Base-by-base conservation (phyloP, 2,113 vertebrate genomes). In the Eulemur macaco region DNA sequence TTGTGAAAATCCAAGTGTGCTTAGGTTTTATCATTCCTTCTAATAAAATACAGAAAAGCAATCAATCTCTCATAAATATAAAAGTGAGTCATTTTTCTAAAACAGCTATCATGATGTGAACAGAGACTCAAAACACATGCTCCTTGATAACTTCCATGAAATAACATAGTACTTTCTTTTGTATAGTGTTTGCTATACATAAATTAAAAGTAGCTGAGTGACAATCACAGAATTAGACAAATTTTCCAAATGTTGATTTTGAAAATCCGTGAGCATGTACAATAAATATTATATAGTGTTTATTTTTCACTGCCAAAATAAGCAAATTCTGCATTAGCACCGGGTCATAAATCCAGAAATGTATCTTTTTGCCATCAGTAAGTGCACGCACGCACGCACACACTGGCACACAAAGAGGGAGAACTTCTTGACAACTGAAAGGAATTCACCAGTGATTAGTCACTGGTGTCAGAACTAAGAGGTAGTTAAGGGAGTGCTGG, bases 31-130 rank as follows among this genome's bases (percentile, higher is more conserved):
- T 68, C n/a, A 89, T 83, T 88, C 1, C 86, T 95, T 93, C 52
- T 76, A 83, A 96, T 92, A 87, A 96, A 96, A 77, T 91, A 54
- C 47, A 83, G 60, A 81, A 80, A 87, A 90, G 23, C 18, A 86
- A 96, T 77, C 74, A 84, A 69, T 90, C 13, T 91, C 18, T 96
- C 60, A 47, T 85, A 89, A 86, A 87, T 68, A 81, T 25, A 86
- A 93, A 94, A 96, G 31, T 47, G 20, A 39, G 76, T 84, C 11
- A 86, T 58, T 97, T 96, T 91, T 37, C 37, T 77, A 42, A 92
- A 92, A 86, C 42, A 78, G 42, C 39, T 14, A 77, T 10, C 93
- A 29, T 90, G 63, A 94, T 64, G 5, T 81, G 77, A 91, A 71
- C 3, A 82, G 80, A 92, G 6, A 86, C 31, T 18, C 10, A 69